phyloP scores from a whole-genome alignment of 92 coral and sea anemone species.

The Siderastrea siderea region DNA sequence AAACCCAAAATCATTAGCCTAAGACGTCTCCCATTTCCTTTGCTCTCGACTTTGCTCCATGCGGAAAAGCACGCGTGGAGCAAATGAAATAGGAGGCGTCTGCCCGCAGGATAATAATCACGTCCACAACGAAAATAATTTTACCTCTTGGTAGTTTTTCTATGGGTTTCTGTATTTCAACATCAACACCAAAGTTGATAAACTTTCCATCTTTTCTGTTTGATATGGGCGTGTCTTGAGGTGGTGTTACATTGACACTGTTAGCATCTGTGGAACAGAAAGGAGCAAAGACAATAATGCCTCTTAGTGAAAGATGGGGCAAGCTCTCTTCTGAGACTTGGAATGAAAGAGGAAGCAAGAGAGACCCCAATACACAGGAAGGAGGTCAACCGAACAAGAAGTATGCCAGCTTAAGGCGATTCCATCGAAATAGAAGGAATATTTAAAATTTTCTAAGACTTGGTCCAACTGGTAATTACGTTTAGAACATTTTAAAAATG shows the following conservation, averaged over 20 bases:
- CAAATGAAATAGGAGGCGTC: not conserved
- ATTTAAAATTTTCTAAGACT: too few species aligned
- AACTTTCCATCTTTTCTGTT: constrained; percentile 83
- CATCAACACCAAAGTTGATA: constrained; percentile 80
- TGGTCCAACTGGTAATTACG: too few species aligned
- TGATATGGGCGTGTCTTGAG: constrained; percentile 94
- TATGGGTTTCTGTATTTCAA: constrained; percentile 87
- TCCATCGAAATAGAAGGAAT: too few species aligned
- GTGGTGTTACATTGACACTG: constrained; percentile 80
- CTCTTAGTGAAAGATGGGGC: not conserved
- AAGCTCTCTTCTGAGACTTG: too few species aligned
- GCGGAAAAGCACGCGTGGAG: not conserved
- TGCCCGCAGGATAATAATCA: not conserved
- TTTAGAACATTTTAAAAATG: too few species aligned
- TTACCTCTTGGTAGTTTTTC: constrained; percentile 96
- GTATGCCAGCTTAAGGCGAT: too few species aligned
- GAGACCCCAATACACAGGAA: too few species aligned
- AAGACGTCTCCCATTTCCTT: too few species aligned
- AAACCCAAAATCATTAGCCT: too few species aligned
- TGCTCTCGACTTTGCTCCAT: too few species aligned
- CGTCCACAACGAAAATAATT: not conserved
- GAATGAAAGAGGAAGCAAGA: too few species aligned
- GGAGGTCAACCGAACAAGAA: too few species aligned
- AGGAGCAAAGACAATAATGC: not conserved
- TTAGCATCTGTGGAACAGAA: constrained; percentile 66